Percentiles rank a stretch among this genome's conserved stretches.
phyloP scores from a whole-genome alignment of 1,140 invertebrate genomes.

The Leptopilina boulardi region DNA sequence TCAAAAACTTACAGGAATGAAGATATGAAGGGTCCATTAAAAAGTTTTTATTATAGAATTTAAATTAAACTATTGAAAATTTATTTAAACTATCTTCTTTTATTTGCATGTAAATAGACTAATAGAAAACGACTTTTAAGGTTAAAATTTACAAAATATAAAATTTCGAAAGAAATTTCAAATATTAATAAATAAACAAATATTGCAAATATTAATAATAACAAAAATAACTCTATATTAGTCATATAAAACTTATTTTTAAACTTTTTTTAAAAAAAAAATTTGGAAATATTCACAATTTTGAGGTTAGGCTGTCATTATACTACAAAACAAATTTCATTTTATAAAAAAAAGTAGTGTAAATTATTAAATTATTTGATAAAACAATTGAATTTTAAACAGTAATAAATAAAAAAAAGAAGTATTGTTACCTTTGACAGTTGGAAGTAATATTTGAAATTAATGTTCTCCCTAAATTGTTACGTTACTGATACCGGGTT shows the following conservation, averaged over 20 bases:
- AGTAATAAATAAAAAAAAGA: too few species aligned
- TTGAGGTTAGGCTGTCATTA: not conserved
- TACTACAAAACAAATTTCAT: not conserved
- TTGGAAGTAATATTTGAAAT: not conserved
- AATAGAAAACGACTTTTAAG: too few species aligned
- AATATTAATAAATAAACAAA: too few species aligned
- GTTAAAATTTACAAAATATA: too few species aligned
- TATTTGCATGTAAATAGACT: too few species aligned
- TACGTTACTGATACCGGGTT: conserved; percentile 48
- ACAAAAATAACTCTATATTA: too few species aligned
- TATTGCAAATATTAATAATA: too few species aligned
- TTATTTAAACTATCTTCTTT: too few species aligned
- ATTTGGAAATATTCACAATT: not conserved
- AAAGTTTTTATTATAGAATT: not conserved
- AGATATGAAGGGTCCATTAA: not conserved
- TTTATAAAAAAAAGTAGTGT: not conserved
- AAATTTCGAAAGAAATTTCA: too few species aligned
- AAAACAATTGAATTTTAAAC: too few species aligned
- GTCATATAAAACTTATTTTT: too few species aligned
- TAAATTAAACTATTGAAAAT: not conserved
- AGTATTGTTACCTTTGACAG: not conserved
- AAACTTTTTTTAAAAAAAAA: too few species aligned
- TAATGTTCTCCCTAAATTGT: conserved; percentile 5
- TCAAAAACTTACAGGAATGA: not conserved
- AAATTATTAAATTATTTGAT: not conserved